phyloP scores from a whole-genome alignment of 1,140 invertebrate genomes.

The Drosophila subpulchrella region DNA sequence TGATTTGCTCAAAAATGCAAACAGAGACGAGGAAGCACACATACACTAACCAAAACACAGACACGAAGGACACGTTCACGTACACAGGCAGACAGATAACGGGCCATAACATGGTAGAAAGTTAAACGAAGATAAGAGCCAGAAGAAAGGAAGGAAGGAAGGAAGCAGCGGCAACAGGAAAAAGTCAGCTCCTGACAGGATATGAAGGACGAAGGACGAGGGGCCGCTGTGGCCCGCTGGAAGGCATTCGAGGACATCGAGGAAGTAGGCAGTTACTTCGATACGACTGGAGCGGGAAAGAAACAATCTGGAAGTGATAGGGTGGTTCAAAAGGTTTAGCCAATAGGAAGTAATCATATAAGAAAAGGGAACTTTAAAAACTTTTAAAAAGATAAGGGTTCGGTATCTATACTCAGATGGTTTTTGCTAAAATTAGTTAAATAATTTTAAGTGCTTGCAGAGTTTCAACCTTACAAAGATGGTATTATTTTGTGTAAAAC shows the following conservation, averaged over 20 bases:
- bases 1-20: slow-evolving; percentile 82
- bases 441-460: too few species aligned
- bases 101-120: slow-evolving; percentile 64
- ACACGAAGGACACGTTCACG: slow-evolving; percentile 35
- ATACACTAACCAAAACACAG: slow-evolving; percentile 1
- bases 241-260: slow-evolving; percentile 48
- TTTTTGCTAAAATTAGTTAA: too few species aligned
- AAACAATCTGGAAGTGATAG: neutral
- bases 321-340: neutral
- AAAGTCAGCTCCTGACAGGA: slow-evolving; percentile 44
- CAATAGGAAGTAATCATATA: neutral
- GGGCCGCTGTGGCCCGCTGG: slow-evolving; percentile 21
- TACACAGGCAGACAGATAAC: slow-evolving; percentile 53
- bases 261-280: slow-evolving; percentile 68
- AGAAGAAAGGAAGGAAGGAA: slow-evolving; percentile 34
- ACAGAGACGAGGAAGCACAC: slow-evolving; percentile 41
- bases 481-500: too few species aligned
- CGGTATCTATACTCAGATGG: too few species aligned
- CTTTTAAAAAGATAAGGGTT: too few species aligned
- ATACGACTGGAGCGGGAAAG: slow-evolving; percentile 30
- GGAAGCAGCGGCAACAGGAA: slow-evolving; percentile 31
- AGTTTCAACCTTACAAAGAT: too few species aligned
- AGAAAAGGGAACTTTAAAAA: too few species aligned
- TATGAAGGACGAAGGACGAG: slow-evolving; percentile 40
- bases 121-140: slow-evolving; percentile 72